Base-by-base conservation (phyloP, 1,140 invertebrate genomes). In the Reticulitermes speratus region DNA sequence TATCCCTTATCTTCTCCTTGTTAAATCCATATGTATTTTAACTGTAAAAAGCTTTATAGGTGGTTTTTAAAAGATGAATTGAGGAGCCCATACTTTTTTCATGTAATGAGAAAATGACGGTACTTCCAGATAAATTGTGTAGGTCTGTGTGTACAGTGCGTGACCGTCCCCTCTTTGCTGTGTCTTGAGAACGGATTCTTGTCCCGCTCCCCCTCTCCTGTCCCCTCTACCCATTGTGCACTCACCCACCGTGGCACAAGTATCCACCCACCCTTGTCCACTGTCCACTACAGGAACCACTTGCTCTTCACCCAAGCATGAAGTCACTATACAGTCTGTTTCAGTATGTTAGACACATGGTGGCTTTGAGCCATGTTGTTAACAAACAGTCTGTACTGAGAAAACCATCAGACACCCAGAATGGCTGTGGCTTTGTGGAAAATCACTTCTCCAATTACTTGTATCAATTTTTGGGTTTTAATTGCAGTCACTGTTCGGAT, bases 241-340 rank as follows among this genome's bases (percentile, higher is more conserved):
- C 25, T 75, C 65, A 75, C 65, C n/a, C 65, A 75, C 65, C 65
- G n/a, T 75, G n/a, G n/a, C 59, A 75, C n/a, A 30, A 11, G 52
- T 55, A 55, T 6, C 52, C 52, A 55, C 52, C 52, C 52, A 55
- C n/a, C n/a, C n/a, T 25, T 75, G 65, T 30, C 65, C n/a, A 16
- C 65, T 75, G 65, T 59, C 55, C 55, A 59, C 55, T 59, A 23
- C n/a, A 65, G 59, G 59, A 65, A 48, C n/a, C 65, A 75, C 65
- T 75, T 65, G 59, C 59, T n/a, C 65, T 75, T 75, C 65, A 75
- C 65, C 65, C 65, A 75, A n/a, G 25, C n/a, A 30, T 75, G 65
- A 75, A 75, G 65, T 75, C 65, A 30, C 25, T n/a, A 16, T 30
- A 75, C 65, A 75, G 65, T 75, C 65, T 75, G 65, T 75, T 75